Percentiles rank a stretch among this genome's conserved stretches.
Evolutionary conservation across 2,888 invertebrate species (phyloP).

Genomic region (Callosobruchus maculatus): DNA sequence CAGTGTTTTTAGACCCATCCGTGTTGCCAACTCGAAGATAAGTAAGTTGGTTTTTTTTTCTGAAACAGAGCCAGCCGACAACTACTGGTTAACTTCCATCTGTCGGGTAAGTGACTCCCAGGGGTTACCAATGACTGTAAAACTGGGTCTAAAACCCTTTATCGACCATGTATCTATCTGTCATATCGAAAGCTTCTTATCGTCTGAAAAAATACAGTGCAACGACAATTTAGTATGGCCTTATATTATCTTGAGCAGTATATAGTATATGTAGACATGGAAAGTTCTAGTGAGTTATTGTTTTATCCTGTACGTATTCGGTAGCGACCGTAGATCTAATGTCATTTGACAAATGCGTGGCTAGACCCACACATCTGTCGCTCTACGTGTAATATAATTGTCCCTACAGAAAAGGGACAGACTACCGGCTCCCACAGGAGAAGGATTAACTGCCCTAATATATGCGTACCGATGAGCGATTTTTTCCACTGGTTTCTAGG

Average conservation of each 20-base stretch:
- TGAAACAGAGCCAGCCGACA: no score
- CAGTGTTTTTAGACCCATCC: no score
- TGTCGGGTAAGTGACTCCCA: no score
- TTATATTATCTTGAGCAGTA: neutral
- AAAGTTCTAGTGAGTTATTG: slow-evolving; percentile 2
- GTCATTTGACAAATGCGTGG: slow-evolving; percentile 14
- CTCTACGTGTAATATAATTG: slow-evolving; percentile 10
- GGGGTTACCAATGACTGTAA: no score
- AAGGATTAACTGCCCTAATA: neutral
- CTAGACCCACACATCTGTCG: slow-evolving; percentile 19
- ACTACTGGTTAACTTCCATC: no score
- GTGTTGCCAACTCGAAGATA: no score
- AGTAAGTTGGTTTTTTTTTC: no score
- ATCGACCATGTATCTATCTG: no score
- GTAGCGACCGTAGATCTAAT: slow-evolving; percentile 8
- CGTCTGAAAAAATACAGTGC: no score
- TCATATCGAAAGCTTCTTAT: no score
- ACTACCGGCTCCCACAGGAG: neutral
- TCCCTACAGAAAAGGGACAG: neutral
- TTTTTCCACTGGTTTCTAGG: neutral
- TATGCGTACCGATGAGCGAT: neutral
- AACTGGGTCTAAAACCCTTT: no score
- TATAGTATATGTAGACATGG: no score
- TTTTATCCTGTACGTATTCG: slow-evolving; percentile 8
- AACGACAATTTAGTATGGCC: neutral